Evolutionary conservation across 2,113 vertebrate species (phyloP).

Genomic region (Stigmatopora nigra): DNA sequence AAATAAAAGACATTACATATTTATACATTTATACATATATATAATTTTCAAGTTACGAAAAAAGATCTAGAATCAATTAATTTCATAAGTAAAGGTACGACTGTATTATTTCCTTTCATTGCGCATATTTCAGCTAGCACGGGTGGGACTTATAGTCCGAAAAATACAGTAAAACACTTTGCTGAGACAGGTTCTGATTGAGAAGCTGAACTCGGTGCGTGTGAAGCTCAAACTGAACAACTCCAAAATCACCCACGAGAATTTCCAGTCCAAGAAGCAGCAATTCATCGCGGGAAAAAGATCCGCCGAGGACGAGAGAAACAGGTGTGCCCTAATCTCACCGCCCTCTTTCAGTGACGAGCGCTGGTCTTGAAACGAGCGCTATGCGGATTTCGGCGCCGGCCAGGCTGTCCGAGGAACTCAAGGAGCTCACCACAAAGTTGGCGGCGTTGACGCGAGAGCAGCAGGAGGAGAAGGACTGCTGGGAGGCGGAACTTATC

Average conservation of each 20-base stretch:
- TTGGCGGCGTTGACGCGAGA: slow-evolving; percentile 34
- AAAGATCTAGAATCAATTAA: too few species aligned
- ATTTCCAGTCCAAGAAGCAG: slow-evolving; percentile 54
- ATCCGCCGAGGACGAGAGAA: slow-evolving; percentile 43
- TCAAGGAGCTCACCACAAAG: slow-evolving; percentile 39
- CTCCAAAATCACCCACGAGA: slow-evolving; percentile 53
- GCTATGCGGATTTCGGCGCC: neutral
- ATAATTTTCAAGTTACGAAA: too few species aligned
- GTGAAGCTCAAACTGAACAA: slow-evolving; percentile 64
- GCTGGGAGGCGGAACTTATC: slow-evolving; percentile 47
- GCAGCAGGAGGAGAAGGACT: slow-evolving; percentile 40
- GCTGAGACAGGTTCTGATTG: slow-evolving; percentile 42
- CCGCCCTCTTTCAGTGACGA: neutral
- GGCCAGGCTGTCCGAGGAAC: slow-evolving; percentile 41
- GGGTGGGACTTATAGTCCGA: too few species aligned
- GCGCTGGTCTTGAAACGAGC: neutral
- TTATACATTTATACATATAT: too few species aligned
- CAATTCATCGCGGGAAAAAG: slow-evolving; percentile 42
- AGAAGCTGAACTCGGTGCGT: slow-evolving; percentile 51
- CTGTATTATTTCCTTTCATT: too few species aligned
- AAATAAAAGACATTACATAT: too few species aligned
- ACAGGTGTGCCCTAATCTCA: slow-evolving; percentile 24
- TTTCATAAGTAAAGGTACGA: too few species aligned
- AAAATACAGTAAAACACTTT: neutral
- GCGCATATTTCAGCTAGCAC: too few species aligned